A percentile compares a stretch with the other conserved stretches of the same genome.
Evolutionary conservation across 1,140 invertebrate species (phyloP).

Genomic region (Oreohelix idahoensis): DNA sequence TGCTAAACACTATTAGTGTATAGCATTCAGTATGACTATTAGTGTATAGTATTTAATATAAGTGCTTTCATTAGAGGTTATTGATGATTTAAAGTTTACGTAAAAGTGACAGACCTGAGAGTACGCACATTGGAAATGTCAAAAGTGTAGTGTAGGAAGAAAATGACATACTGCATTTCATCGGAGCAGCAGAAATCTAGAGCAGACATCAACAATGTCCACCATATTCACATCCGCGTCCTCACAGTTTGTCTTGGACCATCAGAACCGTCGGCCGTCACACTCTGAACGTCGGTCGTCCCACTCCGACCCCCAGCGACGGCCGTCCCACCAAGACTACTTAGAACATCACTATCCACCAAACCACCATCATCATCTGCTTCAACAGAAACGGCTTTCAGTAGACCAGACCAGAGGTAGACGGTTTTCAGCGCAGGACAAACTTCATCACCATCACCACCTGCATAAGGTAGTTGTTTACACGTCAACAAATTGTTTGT

Average conservation of each 20-base stretch:
- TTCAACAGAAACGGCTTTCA: conserved; percentile 27
- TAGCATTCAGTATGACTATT: no score
- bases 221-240: conserved; percentile 56
- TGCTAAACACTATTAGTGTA: no score
- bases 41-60: no score
- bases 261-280: conserved; percentile 49
- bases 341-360: conserved; percentile 31
- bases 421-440: conserved; percentile 4
- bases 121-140: no score
- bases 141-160: no score
- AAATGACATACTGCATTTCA: neutral
- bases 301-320: conserved; percentile 14
- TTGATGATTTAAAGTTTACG: no score
- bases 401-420: conserved; percentile 14
- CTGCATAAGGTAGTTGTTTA: conserved; percentile 25
- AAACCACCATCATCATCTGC: conserved; percentile 16
- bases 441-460: conserved; percentile 31
- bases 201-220: conserved; percentile 33
- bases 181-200: no score
- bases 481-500: no score
- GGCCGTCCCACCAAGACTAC: conserved; percentile 34
- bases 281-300: conserved; percentile 40
- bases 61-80: no score
- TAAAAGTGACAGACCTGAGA: no score
- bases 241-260: conserved; percentile 53